Percentiles rank a stretch among this genome's conserved stretches.
phyloP scores from a whole-genome alignment of 2,888 invertebrate species.

The Teinopalpus imperialis region DNA sequence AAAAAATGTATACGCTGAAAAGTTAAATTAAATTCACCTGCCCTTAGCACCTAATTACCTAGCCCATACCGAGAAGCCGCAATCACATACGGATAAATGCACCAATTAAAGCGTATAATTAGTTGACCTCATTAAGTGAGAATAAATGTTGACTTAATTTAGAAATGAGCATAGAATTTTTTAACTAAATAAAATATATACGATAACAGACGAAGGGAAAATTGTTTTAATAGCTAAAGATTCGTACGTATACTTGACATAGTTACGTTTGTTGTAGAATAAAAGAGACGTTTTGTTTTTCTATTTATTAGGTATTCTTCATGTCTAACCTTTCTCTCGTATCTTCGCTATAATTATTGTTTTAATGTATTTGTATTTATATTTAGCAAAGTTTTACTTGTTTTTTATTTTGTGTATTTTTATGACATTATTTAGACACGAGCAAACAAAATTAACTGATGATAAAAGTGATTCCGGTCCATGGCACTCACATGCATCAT shows the following conservation, averaged over 20 bases:
- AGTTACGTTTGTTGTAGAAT: not conserved
- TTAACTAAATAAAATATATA: constrained; percentile 10
- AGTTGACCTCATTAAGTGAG: constrained; percentile 41
- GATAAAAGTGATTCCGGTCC: too few relatives aligned
- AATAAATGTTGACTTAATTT: constrained; percentile 20
- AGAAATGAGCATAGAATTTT: constrained; percentile 13
- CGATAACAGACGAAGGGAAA: not conserved
- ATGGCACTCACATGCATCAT: too few relatives aligned
- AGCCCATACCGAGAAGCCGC: constrained; percentile 64
- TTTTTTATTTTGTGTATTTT: too few relatives aligned
- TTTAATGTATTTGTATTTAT: too few relatives aligned
- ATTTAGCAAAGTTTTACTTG: too few relatives aligned
- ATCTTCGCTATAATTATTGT: not conserved
- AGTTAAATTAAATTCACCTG: not conserved
- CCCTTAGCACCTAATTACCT: constrained; percentile 60
- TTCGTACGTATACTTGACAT: not conserved
- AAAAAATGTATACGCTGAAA: not conserved
- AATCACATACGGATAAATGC: constrained; percentile 76
- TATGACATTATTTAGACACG: too few relatives aligned
- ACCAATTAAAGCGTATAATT: constrained; percentile 76
- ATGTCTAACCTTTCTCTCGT: not conserved
- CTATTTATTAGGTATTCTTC: not conserved
- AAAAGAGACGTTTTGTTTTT: constrained; percentile 1
- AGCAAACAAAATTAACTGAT: too few relatives aligned
- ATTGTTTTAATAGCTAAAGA: not conserved